Evolutionary conservation across 1,140 invertebrate species (phyloP), one percentile per base, ranked within the genome.

Genomic region (Drosophila burlai): DNA sequence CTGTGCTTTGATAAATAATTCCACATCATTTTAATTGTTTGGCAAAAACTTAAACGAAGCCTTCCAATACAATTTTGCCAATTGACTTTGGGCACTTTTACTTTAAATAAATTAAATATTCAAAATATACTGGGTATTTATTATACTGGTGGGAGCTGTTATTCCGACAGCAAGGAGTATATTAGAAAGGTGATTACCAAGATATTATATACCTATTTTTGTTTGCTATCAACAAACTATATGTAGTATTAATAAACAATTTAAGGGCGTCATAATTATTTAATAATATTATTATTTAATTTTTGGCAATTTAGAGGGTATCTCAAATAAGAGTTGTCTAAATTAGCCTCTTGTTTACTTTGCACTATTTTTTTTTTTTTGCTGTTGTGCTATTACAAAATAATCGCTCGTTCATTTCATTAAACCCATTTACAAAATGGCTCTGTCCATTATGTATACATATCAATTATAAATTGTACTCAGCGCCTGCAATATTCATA

Each of bases 401-500:
- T 52, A 50, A 26, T n/a, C n/a, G n/a, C n/a, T n/a, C n/a, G n/a
- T 49, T 77, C 60, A 80, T 80, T 79, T 49, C 57, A 80, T 81
- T 73, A 62, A 78, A 66, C 58, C 47, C 62, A 77, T 77, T 67
- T 73, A 72, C 63, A 67, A 73, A 72, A 82, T 72, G 49, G 45
- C 55, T 50, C 43, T 57, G 65, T 60, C 67, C 54, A 66, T 72
- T 81, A 81, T 76, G 63, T 42, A 79, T 52, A 59, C 38, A 78
- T 73, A 81, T 81, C 82, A 80, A 73, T 86, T 86, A 81, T 83
- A 67, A 80, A 77, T 77, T 72, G 76, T 58, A n/a, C 68, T 50
- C 75, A 50, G 63, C 52, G 49, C 68, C 64, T 81, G 81, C 62
- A 72, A 81, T 89, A 89, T 89, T 90, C 81, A 89, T 89, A 78